Evolutionary conservation across 2,113 vertebrate species (phyloP).

Genomic region (Carettochelys insculpta): DNA sequence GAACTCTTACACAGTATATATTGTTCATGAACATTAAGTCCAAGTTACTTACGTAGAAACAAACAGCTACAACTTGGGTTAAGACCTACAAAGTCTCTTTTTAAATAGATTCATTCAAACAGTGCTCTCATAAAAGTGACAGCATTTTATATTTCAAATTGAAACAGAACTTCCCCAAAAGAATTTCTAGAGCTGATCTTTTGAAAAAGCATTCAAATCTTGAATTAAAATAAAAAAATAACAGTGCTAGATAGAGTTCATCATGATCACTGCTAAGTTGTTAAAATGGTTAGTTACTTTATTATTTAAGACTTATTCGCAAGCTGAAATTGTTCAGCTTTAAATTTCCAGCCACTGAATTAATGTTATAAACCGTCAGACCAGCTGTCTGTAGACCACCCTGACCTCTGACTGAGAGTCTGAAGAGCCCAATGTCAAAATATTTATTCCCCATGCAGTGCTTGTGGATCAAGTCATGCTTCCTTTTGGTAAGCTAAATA

Average conservation of each 20-base stretch:
- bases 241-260: background rate
- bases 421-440: background rate
- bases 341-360: background rate
- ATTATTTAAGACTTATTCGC: background rate
- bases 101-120: background rate
- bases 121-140: background rate
- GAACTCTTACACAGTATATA: background rate
- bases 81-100: background rate
- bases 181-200: background rate
- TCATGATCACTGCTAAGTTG: background rate
- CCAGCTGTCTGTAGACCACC: no score
- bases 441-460: background rate
- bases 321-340: background rate
- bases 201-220: background rate
- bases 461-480: background rate
- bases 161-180: background rate
- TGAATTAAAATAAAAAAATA: background rate
- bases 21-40: background rate
- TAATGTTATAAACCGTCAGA: no score
- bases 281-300: background rate
- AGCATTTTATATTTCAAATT: background rate
- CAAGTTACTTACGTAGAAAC: conserved; percentile 5
- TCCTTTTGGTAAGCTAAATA: background rate
- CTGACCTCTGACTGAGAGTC: background rate
- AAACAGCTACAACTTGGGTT: background rate